A percentile compares a stretch with the other conserved stretches of the same genome.
phyloP scores from a whole-genome alignment of 2,888 invertebrate species.

The Tachystola acroxantha region DNA sequence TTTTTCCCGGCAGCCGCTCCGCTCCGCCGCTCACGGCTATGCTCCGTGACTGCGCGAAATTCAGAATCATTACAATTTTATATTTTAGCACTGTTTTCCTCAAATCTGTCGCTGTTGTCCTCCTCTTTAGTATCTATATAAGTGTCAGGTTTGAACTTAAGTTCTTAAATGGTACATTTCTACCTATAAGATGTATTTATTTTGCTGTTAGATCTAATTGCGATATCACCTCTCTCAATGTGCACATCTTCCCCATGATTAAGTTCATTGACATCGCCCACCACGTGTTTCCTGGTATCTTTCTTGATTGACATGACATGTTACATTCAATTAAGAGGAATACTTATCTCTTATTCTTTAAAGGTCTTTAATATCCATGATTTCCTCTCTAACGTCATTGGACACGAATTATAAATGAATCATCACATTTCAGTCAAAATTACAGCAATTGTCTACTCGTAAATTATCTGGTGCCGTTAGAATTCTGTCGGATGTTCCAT shows the following conservation, averaged over 20 bases:
- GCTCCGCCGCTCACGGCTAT: conserved; percentile 44
- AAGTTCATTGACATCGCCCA: no score
- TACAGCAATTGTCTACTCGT: background rate
- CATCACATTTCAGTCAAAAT: background rate
- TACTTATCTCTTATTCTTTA: no score
- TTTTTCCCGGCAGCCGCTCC: conserved; percentile 43
- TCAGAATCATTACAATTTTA: conserved; percentile 29
- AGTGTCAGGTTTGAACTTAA: background rate
- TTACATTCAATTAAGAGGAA: no score
- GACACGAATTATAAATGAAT: background rate
- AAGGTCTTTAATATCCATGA: background rate
- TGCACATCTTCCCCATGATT: no score
- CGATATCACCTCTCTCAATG: no score
- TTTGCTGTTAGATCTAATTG: no score
- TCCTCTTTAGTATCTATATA: background rate
- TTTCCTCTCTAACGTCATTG: background rate
- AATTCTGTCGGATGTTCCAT: background rate
- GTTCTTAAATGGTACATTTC: no score
- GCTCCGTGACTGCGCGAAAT: conserved; percentile 49
- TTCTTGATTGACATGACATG: no score
- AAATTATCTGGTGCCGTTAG: background rate
- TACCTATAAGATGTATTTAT: no score
- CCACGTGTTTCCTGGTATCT: no score
- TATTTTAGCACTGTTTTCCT: conserved; percentile 19
- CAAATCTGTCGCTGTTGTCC: background rate